Percentiles rank a stretch among this genome's conserved stretches.
Conservation (phyloP, 2,888 invertebrate genomes). For the Eueremaeus valkanovi region DNA sequence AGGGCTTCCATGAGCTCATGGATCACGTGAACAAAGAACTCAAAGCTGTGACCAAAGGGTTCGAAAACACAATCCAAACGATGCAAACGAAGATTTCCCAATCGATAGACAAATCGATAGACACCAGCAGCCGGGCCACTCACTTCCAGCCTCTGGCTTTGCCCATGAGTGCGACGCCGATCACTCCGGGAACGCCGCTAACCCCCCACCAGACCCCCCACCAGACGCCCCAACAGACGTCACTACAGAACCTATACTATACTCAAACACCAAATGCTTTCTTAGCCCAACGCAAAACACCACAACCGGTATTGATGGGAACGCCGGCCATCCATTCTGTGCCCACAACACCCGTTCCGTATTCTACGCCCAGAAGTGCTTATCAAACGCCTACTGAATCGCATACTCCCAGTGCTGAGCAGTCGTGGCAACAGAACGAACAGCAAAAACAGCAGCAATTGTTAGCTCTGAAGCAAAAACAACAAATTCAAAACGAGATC, state of each 20-base stretch:
- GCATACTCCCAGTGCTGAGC: neutral
- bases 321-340: slow-evolving; percentile 14
- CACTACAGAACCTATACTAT: neutral
- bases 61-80: slow-evolving; percentile 8
- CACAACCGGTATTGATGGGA: neutral
- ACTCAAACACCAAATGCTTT: neutral
- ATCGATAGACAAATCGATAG: neutral
- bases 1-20: slow-evolving; percentile 37
- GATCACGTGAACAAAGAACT: slow-evolving; percentile 25
- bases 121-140: too few species aligned
- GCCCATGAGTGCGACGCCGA: neutral
- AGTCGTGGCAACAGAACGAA: neutral
- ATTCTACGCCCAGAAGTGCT: neutral
- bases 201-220: too few species aligned
- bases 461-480: neutral
- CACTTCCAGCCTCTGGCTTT: neutral
- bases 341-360: neutral
- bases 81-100: slow-evolving; percentile 18
- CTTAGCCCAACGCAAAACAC: neutral
- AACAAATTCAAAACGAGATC: neutral
- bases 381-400: neutral
- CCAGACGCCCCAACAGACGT: neutral
- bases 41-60: neutral
- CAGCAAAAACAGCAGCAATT: neutral
- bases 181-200: neutral